phyloP scores from a whole-genome alignment of 2,797 vertebrate genomes.

The Malacoctenus gilli region DNA sequence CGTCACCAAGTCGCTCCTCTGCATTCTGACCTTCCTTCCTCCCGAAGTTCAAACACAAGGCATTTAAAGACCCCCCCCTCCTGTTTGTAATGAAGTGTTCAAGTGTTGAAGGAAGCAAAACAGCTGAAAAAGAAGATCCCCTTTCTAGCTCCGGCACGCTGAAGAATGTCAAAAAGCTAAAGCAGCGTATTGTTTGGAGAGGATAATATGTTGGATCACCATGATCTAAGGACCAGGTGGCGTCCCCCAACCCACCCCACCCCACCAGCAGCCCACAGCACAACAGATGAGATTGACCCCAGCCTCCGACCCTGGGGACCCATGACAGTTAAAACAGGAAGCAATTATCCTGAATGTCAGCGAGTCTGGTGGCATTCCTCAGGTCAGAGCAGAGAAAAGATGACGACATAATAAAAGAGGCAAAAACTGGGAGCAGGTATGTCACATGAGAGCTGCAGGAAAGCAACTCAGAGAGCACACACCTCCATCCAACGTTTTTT shows the following conservation, averaged over 20 bases:
- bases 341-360: conserved; percentile 55
- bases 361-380: conserved; percentile 33
- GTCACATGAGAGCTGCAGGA: too few relatives aligned
- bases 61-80: background rate
- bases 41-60: conserved; percentile 9
- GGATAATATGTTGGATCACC: conserved; percentile 22
- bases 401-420: conserved; percentile 8
- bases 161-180: conserved; percentile 41
- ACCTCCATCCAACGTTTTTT: too few relatives aligned
- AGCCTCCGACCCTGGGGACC: conserved; percentile 51
- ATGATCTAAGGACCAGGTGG: conserved; percentile 54
- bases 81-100: conserved; percentile 20
- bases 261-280: conserved; percentile 20
- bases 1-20: conserved; percentile 10
- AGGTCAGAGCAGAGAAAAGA: conserved; percentile 41
- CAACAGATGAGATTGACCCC: conserved; percentile 68
- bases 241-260: too few relatives aligned
- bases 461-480: too few relatives aligned
- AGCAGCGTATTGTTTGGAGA: conserved; percentile 30
- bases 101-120: conserved; percentile 32
- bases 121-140: conserved; percentile 12
- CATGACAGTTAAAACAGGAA: conserved; percentile 63
- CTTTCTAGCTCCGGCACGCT: conserved; percentile 33
- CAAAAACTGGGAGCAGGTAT: background rate
- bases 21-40: background rate